phyloP scores from a whole-genome alignment of 2,888 invertebrate genomes.

The Frankliniella fusca region DNA sequence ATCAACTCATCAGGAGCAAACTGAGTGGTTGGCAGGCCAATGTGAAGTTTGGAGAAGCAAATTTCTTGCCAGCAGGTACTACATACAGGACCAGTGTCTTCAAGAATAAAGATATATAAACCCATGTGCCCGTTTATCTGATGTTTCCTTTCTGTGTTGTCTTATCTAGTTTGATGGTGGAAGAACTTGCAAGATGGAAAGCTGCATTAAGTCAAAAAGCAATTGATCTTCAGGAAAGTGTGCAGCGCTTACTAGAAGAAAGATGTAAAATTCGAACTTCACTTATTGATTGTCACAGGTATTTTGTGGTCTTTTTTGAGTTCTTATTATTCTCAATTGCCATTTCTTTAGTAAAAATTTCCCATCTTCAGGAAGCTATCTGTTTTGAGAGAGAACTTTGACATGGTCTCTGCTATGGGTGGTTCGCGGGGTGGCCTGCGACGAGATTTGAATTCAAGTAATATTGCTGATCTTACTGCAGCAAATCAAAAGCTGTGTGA shows the following conservation, averaged over 20 bases:
- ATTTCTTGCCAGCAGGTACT: slow-evolving; percentile 85
- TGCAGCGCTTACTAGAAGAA: slow-evolving; percentile 67
- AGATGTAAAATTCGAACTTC: slow-evolving; percentile 60
- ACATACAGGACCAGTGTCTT: slow-evolving; percentile 31
- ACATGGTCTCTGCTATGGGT: slow-evolving; percentile 50
- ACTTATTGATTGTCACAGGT: slow-evolving; percentile 61
- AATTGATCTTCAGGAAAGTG: slow-evolving; percentile 63
- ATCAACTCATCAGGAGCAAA: slow-evolving; percentile 85
- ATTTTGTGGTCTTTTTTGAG: slow-evolving; percentile 43
- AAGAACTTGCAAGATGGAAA: slow-evolving; percentile 85
- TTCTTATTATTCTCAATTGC: not conserved
- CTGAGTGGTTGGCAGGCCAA: slow-evolving; percentile 88
- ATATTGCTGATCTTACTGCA: slow-evolving; percentile 60
- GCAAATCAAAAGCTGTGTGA: slow-evolving; percentile 61
- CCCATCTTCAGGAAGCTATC: slow-evolving; percentile 47
- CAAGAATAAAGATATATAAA: slow-evolving; percentile 20
- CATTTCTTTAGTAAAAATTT: slow-evolving; percentile 40
- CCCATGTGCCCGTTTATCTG: not conserved
- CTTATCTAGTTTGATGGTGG: slow-evolving; percentile 76
- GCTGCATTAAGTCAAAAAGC: slow-evolving; percentile 68
- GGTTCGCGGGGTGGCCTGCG: slow-evolving; percentile 44
- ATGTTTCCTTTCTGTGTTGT: slow-evolving; percentile 21
- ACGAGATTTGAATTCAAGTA: slow-evolving; percentile 52
- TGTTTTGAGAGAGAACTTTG: slow-evolving; percentile 53
- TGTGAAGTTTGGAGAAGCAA: slow-evolving; percentile 97